These are phyloP conservation scores for Drosophila aldrichi DNA, from an alignment of 2,888 invertebrate genomes.

Conservation along the genomic window DNA sequence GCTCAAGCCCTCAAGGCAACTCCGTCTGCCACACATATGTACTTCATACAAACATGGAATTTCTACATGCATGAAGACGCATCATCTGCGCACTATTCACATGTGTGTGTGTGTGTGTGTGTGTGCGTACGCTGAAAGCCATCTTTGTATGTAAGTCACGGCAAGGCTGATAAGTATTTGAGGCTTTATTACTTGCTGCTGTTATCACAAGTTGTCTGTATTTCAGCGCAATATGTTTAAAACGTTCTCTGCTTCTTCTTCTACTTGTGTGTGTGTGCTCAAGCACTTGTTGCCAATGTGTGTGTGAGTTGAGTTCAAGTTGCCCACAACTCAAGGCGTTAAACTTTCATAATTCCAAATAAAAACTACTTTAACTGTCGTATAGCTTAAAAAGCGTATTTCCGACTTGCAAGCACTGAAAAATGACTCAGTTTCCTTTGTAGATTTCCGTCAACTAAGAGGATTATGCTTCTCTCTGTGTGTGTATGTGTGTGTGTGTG, in stretches of 20 bases:
- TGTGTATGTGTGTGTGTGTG: background rate
- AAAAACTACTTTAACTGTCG: conserved; percentile 76
- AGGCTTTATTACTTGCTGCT: conserved; percentile 68
- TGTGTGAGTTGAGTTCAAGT: conserved; percentile 12
- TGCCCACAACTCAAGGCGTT: conserved; percentile 40
- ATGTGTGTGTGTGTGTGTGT: background rate
- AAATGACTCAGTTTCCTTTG: conserved; percentile 43
- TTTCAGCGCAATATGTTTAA: conserved; percentile 56
- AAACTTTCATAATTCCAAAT: conserved; percentile 72
- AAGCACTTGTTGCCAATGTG: background rate
- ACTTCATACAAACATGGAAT: conserved; percentile 4
- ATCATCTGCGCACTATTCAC: conserved; percentile 12
- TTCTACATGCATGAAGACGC: background rate
- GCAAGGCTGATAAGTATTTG: conserved; percentile 70
- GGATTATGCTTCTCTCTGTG: conserved; percentile 2
- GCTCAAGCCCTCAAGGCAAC: conserved; percentile 46
- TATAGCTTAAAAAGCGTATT: conserved; percentile 30
- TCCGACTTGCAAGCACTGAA: conserved; percentile 32
- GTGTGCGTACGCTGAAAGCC: conserved; percentile 54
- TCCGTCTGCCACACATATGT: conserved; percentile 22
- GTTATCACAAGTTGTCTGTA: conserved; percentile 62
- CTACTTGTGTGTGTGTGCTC: no score
- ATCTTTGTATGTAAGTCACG: conserved; percentile 75
- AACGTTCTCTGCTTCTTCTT: conserved; percentile 19
- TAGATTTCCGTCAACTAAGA: conserved; percentile 24